phyloP scores from a whole-genome alignment of 2,113 vertebrate species.

The Balaeniceps rex region DNA sequence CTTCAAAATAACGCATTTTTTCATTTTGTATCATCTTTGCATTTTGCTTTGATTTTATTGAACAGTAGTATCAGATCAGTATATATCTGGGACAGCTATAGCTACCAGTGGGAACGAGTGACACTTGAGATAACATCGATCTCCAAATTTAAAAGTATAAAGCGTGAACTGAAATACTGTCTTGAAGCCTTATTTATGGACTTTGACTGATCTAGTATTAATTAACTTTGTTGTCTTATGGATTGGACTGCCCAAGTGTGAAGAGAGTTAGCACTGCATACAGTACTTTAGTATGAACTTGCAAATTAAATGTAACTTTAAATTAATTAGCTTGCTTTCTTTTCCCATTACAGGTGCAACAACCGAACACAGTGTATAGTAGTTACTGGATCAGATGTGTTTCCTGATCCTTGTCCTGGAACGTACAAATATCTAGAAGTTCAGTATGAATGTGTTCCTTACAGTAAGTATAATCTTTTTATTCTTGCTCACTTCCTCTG shows the following conservation, averaged over 20 bases:
- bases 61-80: constrained; percentile 30
- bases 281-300: constrained; percentile 6
- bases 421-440: constrained; percentile 99
- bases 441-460: constrained; percentile 99
- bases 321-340: constrained; percentile 67
- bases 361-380: constrained; percentile 98
- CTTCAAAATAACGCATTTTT: neutral
- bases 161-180: neutral
- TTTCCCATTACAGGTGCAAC: constrained; percentile 91
- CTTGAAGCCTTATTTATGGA: constrained; percentile 8
- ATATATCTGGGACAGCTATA: neutral
- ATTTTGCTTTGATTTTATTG: constrained; percentile 19
- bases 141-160: neutral
- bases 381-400: constrained; percentile 97
- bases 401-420: constrained; percentile 98
- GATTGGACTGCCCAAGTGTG: constrained; percentile 30
- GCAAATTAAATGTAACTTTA: constrained; percentile 27
- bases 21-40: neutral
- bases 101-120: neutral
- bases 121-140: neutral
- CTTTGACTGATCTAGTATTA: neutral
- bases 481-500: constrained; percentile 63
- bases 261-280: neutral
- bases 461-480: constrained; percentile 91
- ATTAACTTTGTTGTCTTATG: constrained; percentile 22